Base-by-base conservation (phyloP, 1,140 invertebrate genomes). In the Habropoda laboriosa region DNA sequence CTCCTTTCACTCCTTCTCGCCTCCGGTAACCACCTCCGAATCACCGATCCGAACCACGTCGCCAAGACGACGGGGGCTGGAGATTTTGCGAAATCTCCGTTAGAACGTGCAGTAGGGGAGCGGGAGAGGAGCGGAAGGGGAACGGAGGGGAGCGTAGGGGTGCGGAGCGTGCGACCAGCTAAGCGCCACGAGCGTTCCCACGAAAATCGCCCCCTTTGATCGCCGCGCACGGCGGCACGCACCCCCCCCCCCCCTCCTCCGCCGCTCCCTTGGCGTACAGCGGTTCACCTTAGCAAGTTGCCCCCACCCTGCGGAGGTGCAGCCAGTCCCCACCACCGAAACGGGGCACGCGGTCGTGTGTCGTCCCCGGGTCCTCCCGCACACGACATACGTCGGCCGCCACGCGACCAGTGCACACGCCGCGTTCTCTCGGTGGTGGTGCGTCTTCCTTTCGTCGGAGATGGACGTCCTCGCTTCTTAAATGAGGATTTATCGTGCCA, bases 341-440 rank as follows among this genome's bases (percentile, higher is more conserved):
- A 74, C 67, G 49, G 77, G 76, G 87, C 85, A 87, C 85, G 81
- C 88, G 90, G 92, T 93, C 92, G 91, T 92, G 92, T 92, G 92
- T 92, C 92, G 88, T 83, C 72, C 83, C 80, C 71, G 51, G 55
- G 89, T 90, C 86, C 90, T 88, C 90, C 88, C 87, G 89, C 92
- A 92, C 92, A 93, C 92, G 93, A 93, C 93, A 93, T 91, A 92
- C 93, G 92, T 92, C 91, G 81, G 90, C 90, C 92, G 92, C 91
- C 93, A 93, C 92, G 93, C 93, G 92, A 93, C 92, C 90, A 85
- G 88, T 91, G 87, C 89, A 91, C 91, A 92, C 89, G 91, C 88
- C 89, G n/a, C 47, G 47, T 42, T 42, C 40, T 42, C 40, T 12
- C 40, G 5, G 40, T 5, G 12, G 40, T 5, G 40, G 5, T 42